Percentiles rank a stretch among this genome's conserved stretches.
Conservation (phyloP, 2,888 invertebrate species). For the Eueremaeus valkanovi region DNA sequence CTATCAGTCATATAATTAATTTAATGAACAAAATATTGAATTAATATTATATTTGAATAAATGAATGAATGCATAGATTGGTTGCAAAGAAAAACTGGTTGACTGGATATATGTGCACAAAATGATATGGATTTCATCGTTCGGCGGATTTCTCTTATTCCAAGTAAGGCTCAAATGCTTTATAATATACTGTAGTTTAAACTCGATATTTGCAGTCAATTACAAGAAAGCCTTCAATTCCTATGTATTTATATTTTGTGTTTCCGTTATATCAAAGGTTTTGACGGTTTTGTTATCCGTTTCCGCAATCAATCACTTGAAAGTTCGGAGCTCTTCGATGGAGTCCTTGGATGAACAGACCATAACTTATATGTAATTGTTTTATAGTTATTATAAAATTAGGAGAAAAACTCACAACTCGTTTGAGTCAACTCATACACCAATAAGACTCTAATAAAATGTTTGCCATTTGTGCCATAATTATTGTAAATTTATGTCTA, state of each 20-base stretch:
- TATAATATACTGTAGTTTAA: too few species aligned
- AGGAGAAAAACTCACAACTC: not conserved
- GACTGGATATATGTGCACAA: slow-evolving; percentile 51
- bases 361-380: slow-evolving; percentile 36
- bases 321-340: slow-evolving; percentile 38
- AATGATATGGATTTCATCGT: slow-evolving; percentile 51
- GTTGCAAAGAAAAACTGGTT: slow-evolving; percentile 51
- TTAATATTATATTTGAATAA: not conserved
- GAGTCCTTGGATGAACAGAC: slow-evolving; percentile 40
- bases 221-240: not conserved
- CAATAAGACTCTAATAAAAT: not conserved
- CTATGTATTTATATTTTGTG: not conserved
- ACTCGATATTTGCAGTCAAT: too few species aligned
- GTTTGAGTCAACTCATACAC: not conserved
- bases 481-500: not conserved
- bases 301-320: slow-evolving; percentile 39
- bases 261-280: slow-evolving; percentile 25
- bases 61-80: slow-evolving; percentile 41
- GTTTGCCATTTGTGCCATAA: slow-evolving; percentile 9
- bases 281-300: slow-evolving; percentile 35
- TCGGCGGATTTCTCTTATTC: slow-evolving; percentile 47
- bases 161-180: slow-evolving; percentile 41
- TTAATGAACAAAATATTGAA: too few species aligned
- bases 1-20: too few species aligned
- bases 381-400: not conserved